Evolutionary conservation across 2,888 invertebrate species (phyloP).

Genomic region (Lydus trimaculatus): DNA sequence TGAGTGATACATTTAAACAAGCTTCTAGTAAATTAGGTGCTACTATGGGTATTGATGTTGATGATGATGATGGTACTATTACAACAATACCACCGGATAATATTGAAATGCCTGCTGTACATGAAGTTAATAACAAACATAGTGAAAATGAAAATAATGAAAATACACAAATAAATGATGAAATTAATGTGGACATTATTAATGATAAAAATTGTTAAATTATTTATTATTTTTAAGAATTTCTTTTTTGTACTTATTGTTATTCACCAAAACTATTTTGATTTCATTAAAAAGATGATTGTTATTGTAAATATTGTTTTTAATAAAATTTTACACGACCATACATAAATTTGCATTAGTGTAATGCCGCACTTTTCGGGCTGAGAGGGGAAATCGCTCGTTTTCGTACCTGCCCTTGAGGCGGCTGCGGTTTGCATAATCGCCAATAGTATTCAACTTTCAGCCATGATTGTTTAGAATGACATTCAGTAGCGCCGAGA

Average conservation of each 20-base stretch:
- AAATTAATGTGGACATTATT: not conserved
- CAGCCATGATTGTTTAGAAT: too few species aligned
- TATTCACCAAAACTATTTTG: not conserved
- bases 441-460: too few species aligned
- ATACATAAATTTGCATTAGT: too few species aligned
- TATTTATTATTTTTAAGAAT: not conserved
- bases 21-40: constrained; percentile 87
- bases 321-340: not conserved
- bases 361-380: too few species aligned
- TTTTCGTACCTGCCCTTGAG: too few species aligned
- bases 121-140: constrained; percentile 23
- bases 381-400: too few species aligned
- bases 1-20: constrained; percentile 81
- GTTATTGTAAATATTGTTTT: not conserved
- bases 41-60: constrained; percentile 79
- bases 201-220: not conserved
- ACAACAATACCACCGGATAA: constrained; percentile 49
- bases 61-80: constrained; percentile 69
- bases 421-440: too few species aligned
- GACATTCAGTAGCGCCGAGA: too few species aligned
- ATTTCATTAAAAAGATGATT: not conserved
- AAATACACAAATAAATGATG: not conserved
- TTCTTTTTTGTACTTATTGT: not conserved
- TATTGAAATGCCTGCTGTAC: constrained; percentile 51
- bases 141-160: constrained; percentile 4